Evolutionary conservation across 2,113 vertebrate species (phyloP), one percentile per base, ranked within the genome.

Genomic region (Phylloscopus trochilus): DNA sequence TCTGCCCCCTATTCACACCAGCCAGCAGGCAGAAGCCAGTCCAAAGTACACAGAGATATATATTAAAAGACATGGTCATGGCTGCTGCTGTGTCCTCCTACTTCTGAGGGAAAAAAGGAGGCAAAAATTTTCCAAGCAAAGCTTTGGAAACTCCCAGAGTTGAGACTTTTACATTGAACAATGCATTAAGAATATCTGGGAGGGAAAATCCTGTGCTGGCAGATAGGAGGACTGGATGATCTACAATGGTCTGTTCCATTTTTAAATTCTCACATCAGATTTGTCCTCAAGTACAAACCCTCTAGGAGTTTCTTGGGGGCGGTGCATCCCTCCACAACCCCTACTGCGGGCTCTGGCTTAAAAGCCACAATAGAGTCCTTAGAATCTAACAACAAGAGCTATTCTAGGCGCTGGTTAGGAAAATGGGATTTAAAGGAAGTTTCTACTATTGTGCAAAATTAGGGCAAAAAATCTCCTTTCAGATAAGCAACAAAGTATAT

Each of bases 381-480:
- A 96, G 91, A 96, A 97, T 86, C 89, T 92, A 95, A 92, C 83
- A 97, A 95, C 96, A 97, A 96, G 94, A 97, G 96, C 94, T 95
- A 96, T 97, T 96, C 93, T 97, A 96, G 93, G 92, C 89, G 0
- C 94, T 95, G 96, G 92, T 97, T 97, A 97, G 97, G 95, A 97
- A 97, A 97, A 97, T 96, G 96, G 94, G 97, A 97, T 97, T 97
- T 97, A 97, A 97, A 96, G 95, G 94, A 96, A 97, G 78, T 97
- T 97, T 96, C 95, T 93, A 95, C 96, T 96, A 97, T 96, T 97
- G 96, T 97, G 93, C 77, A 89, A 97, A 97, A 97, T 97, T 96
- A 97, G 96, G 97, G 95, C 97, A 97, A 97, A 96, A 97, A 96
- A 95, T 96, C 95, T 95, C 87, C 96, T 97, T 97, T 97, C 96